phyloP scores from a whole-genome alignment of 2,113 vertebrate species.

The Scolopax mira region DNA sequence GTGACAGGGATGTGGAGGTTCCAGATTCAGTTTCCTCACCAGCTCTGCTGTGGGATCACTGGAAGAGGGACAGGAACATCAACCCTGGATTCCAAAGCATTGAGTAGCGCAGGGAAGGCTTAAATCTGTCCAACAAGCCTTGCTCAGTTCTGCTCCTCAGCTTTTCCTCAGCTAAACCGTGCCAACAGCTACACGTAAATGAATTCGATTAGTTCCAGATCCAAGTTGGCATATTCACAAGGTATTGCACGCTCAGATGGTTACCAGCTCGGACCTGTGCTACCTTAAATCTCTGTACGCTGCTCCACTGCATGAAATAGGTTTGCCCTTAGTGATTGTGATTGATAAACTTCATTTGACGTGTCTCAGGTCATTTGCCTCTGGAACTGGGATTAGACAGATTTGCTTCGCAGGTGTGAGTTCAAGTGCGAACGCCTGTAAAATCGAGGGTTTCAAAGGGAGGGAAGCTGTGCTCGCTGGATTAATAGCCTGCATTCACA shows the following conservation, averaged over 20 bases:
- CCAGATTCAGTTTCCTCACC: background rate
- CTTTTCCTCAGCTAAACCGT: background rate
- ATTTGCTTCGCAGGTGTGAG: background rate
- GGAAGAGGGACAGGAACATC: background rate
- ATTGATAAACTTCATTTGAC: conserved; percentile 6
- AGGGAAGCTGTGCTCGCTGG: background rate
- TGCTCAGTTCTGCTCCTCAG: background rate
- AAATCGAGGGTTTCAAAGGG: background rate
- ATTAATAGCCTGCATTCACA: background rate
- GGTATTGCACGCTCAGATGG: background rate
- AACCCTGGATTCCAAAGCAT: background rate
- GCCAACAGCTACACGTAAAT: background rate
- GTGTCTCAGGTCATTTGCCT: background rate
- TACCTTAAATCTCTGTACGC: background rate
- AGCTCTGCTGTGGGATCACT: background rate
- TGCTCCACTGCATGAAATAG: background rate
- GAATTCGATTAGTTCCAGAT: background rate
- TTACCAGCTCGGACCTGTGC: background rate
- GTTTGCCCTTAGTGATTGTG: background rate
- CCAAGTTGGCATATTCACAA: background rate
- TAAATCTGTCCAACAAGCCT: background rate
- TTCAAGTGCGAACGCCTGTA: background rate
- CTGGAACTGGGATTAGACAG: background rate
- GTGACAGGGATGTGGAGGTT: background rate
- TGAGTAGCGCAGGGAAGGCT: background rate